Base-by-base conservation (phyloP, 2,797 vertebrate genomes). In the Sebastes flavidus region DNA sequence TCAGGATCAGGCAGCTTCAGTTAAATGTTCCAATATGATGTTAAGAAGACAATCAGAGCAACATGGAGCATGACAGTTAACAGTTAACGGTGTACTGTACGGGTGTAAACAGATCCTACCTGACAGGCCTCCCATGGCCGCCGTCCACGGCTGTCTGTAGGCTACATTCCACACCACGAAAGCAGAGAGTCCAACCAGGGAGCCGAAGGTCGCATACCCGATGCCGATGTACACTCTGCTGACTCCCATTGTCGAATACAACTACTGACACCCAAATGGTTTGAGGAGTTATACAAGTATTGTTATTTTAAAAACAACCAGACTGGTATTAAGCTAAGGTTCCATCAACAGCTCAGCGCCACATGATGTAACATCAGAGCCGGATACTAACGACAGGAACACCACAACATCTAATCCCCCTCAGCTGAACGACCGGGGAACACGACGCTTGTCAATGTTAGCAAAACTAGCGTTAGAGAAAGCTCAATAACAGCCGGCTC, bases 101-200 rank as follows among this genome's bases (percentile, higher is more conserved):
- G 24, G 54, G 69, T 63, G 63, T 65, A 58, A 27, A 63, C 18
- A 49, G 7, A 49, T 18, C 77, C 16, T 95, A 98, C 97, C 97
- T 91, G 97, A 97, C 75, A 98, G 95, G 52, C 97, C 97, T 82
- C 97, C 97, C 95, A 97, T 97, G 34, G 97, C 96, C 56, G 97
- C 97, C 24, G 97, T 98, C 92, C 95, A 97, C 0, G 97, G 96
- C 87, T 98, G 97, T 61, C 91, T 93, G 87, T 96, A 97, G 1
- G 95, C 95, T 38, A 97, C 88, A 55, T 96, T 98, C 97, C 97
- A 98, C 25, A 95, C 93, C 59, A 98, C 66, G 88, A 98, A 98
- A 79, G 95, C 96, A 49, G 97, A 97, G 34, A 97, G 85, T 42
- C 97, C 97, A 4, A 95, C 85, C 70, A 95, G 27, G n/a, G 94